Evolutionary conservation across 1,140 invertebrate genomes (phyloP).

Genomic region (Anagrus nilaparvatae): DNA sequence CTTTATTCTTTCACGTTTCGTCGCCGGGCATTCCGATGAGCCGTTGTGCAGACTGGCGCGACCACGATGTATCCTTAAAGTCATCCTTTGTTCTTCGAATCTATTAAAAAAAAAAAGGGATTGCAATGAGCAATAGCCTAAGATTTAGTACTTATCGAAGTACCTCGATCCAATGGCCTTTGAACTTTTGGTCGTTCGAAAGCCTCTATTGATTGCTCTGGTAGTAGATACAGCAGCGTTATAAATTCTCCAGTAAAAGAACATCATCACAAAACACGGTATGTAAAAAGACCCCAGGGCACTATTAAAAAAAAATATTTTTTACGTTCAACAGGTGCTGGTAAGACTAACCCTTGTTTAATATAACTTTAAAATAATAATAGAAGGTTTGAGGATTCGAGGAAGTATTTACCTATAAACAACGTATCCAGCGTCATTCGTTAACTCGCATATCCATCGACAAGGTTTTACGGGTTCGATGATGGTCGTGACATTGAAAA

Average conservation of each 20-base stretch:
- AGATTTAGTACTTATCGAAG: too few relatives aligned
- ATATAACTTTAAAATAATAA: too few relatives aligned
- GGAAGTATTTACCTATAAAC: constrained; percentile 43
- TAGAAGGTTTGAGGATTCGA: not conserved
- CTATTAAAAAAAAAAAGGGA: constrained; percentile 30
- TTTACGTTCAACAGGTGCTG: constrained; percentile 7
- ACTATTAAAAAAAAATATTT: constrained; percentile 54
- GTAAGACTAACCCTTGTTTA: too few relatives aligned
- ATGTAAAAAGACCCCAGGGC: constrained; percentile 93
- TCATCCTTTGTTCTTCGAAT: constrained; percentile 79
- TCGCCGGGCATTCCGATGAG: constrained; percentile 42
- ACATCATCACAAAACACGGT: constrained; percentile 91
- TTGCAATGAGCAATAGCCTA: not conserved
- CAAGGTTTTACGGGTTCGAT: constrained; percentile 45
- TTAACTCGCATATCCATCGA: constrained; percentile 80
- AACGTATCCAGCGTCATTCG: constrained; percentile 75
- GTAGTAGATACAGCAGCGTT: constrained; percentile 82
- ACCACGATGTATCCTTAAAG: constrained; percentile 83
- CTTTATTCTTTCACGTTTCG: constrained; percentile 61
- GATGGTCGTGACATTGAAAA: constrained; percentile 32
- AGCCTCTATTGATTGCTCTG: constrained; percentile 82
- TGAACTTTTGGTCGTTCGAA: constrained; percentile 77
- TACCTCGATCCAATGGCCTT: constrained; percentile 38
- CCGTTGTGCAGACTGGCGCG: constrained; percentile 48
- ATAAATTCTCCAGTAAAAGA: constrained; percentile 95